These are phyloP conservation scores for Spatulosminthurus flaviceps DNA, from an alignment of 2,888 invertebrate genomes.

Conservation along the genomic window DNA sequence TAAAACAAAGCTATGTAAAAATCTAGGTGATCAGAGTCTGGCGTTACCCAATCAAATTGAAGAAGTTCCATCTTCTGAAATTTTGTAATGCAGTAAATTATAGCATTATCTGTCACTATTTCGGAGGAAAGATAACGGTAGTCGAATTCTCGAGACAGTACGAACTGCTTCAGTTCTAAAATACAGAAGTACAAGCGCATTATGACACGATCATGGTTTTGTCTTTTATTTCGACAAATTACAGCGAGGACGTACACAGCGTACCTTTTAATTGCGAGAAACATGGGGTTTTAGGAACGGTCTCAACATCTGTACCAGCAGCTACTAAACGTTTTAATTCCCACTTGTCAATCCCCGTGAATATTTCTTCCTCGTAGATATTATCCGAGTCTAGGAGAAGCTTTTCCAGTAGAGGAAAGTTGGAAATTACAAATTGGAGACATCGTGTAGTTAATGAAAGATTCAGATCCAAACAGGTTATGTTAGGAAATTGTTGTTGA, in stretches of 20 bases:
- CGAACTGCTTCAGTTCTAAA: not conserved
- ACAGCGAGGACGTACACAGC: too few relatives aligned
- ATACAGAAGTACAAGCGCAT: not conserved
- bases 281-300: not conserved
- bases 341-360: not conserved
- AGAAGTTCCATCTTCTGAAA: not conserved
- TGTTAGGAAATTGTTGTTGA: not conserved
- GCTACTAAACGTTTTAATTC: not conserved
- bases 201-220: not conserved
- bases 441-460: not conserved
- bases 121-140: not conserved
- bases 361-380: not conserved
- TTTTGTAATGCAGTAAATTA: not conserved
- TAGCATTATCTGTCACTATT: not conserved
- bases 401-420: conserved; percentile 12
- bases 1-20: too few relatives aligned
- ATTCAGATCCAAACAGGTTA: conserved; percentile 15
- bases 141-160: not conserved
- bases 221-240: too few relatives aligned
- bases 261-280: not conserved
- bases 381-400: conserved; percentile 24
- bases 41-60: conserved; percentile 21
- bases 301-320: not conserved
- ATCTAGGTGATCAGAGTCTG: too few relatives aligned
- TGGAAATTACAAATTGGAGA: not conserved